Evolutionary conservation across 2,113 vertebrate species (phyloP).

Genomic region (Neodontobutis hainanensis): DNA sequence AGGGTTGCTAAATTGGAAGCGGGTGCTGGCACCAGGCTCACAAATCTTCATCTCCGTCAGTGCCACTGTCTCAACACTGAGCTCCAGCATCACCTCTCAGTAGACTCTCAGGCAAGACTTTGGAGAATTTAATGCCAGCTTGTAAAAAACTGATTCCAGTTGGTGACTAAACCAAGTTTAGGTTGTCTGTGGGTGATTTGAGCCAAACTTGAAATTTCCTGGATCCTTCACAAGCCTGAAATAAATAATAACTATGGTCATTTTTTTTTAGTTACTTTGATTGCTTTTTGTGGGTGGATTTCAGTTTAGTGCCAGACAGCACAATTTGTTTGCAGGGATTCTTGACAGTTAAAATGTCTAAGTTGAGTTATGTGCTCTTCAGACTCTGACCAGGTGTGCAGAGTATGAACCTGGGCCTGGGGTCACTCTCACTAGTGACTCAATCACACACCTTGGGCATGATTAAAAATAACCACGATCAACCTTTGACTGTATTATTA

Average conservation of each 20-base stretch:
- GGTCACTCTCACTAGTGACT: conserved; percentile 19
- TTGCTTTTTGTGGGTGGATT: conserved; percentile 12
- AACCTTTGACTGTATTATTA: conserved; percentile 7
- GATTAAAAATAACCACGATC: conserved; percentile 17
- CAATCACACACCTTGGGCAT: not conserved
- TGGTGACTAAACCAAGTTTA: conserved; percentile 21
- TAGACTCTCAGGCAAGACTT: not conserved
- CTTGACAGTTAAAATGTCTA: conserved; percentile 62
- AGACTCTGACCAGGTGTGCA: conserved; percentile 50
- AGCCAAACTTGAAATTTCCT: conserved; percentile 28
- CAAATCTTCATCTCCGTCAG: conserved; percentile 48
- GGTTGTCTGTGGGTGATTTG: conserved; percentile 27
- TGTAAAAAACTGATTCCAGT: conserved; percentile 46
- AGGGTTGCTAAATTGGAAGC: conserved; percentile 68
- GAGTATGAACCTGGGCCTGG: conserved; percentile 17
- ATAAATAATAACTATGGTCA: not conserved
- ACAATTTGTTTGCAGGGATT: conserved; percentile 50
- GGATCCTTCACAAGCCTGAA: conserved; percentile 21
- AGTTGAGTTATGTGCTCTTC: conserved; percentile 47
- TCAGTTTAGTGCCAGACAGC: conserved; percentile 20
- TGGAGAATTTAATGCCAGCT: too few species aligned
- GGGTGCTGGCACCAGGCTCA: conserved; percentile 56
- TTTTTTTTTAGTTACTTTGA: not conserved
- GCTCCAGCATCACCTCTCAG: conserved; percentile 29
- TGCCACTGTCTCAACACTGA: conserved; percentile 40